These are phyloP conservation scores for Dynastes grantii DNA, from an alignment of 2,888 invertebrate species.

Conservation along the genomic window DNA sequence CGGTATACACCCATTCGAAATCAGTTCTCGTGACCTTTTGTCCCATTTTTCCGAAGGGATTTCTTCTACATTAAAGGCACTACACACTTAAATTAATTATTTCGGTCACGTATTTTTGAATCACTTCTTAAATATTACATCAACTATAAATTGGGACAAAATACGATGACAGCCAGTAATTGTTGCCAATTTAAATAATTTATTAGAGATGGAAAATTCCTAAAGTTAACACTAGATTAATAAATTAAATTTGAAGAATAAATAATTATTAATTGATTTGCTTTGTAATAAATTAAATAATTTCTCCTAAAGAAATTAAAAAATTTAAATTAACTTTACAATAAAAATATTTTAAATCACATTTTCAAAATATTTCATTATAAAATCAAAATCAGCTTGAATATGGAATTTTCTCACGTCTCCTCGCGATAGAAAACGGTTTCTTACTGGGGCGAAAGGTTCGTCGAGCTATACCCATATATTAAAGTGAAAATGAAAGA, in stretches of 20 bases:
- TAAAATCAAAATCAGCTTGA: neutral
- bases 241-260: too few relatives aligned
- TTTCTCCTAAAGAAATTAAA: too few relatives aligned
- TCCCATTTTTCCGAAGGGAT: slow-evolving; percentile 80
- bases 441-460: neutral
- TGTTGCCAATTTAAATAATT: neutral
- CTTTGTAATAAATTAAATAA: too few relatives aligned
- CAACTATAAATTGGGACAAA: neutral
- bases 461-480: neutral
- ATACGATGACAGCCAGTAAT: neutral
- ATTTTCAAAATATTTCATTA: neutral
- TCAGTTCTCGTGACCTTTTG: slow-evolving; percentile 93
- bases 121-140: neutral
- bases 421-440: neutral
- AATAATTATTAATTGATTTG: too few relatives aligned
- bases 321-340: too few relatives aligned
- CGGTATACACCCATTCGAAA: slow-evolving; percentile 97
- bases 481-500: slow-evolving; percentile 4
- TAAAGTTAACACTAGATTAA: too few relatives aligned
- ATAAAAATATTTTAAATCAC: neutral
- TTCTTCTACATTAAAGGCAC: neutral
- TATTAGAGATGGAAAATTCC: neutral
- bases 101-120: neutral
- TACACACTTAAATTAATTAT: neutral
- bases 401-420: neutral